phyloP scores from a whole-genome alignment of 92 coral and sea anemone species.

The Umimayanthus kanabou region DNA sequence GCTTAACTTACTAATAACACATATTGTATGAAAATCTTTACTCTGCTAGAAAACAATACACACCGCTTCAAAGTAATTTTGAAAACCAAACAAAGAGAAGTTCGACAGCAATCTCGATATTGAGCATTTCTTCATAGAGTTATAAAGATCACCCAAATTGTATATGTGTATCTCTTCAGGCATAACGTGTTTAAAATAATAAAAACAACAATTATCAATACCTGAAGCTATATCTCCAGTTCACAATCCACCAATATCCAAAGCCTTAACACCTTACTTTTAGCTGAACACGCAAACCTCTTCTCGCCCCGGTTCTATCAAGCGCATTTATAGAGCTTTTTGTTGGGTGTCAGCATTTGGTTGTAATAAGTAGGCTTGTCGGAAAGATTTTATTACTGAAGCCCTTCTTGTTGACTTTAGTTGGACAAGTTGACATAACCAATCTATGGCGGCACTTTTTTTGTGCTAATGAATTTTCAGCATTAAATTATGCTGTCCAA shows the following conservation, averaged over 20 bases:
- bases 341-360: neutral
- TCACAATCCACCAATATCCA: neutral
- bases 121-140: too few species aligned
- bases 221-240: neutral
- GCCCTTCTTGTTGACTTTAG: constrained; percentile 16
- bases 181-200: too few species aligned
- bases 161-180: too few species aligned
- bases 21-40: neutral
- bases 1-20: too few species aligned
- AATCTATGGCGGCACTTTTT: constrained; percentile 9
- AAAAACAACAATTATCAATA: neutral
- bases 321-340: constrained; percentile 9
- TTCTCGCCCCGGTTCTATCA: neutral
- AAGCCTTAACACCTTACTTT: neutral
- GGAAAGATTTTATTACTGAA: constrained; percentile 11
- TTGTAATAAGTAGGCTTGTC: constrained; percentile 23
- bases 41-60: neutral
- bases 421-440: constrained; percentile 24
- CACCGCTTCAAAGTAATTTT: neutral
- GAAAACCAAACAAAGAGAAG: neutral
- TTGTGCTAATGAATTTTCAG: constrained; percentile 15
- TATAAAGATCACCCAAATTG: neutral
- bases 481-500: neutral
- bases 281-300: neutral
- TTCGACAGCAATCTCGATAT: neutral